Percentiles rank a stretch among this genome's conserved stretches.
phyloP scores from a whole-genome alignment of 2,113 vertebrate genomes.

The Eleginops maclovinus region DNA sequence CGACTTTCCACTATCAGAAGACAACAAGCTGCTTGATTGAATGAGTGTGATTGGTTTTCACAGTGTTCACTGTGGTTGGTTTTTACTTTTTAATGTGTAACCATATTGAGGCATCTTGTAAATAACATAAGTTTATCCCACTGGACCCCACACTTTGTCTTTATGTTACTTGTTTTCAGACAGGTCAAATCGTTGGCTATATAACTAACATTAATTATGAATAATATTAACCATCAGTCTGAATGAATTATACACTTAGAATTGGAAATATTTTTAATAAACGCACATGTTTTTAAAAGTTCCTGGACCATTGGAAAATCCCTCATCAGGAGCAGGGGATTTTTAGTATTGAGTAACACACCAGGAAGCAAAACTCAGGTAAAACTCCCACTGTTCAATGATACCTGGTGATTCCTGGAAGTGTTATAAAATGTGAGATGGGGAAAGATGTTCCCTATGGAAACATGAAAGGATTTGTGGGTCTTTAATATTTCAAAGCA shows the following conservation, averaged over 20 bases:
- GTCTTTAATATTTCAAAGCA: slow-evolving; percentile 1
- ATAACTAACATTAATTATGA: neutral
- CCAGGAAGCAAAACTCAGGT: neutral
- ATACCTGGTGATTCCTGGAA: neutral
- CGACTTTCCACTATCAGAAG: neutral
- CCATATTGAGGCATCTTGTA: neutral
- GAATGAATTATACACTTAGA: neutral
- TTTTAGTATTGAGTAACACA: neutral
- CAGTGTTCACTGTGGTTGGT: neutral
- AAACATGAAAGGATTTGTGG: neutral
- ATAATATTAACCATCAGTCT: no score
- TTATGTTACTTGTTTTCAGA: slow-evolving; percentile 10
- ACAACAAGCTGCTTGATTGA: slow-evolving; percentile 6
- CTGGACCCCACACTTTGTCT: neutral
- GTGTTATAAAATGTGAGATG: neutral
- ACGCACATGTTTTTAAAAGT: neutral
- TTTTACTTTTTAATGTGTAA: neutral
- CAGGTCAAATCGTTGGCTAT: neutral
- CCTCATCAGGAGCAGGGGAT: neutral
- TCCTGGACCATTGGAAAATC: neutral
- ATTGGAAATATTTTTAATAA: neutral
- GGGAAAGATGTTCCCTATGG: neutral
- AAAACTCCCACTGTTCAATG: neutral
- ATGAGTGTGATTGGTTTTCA: neutral
- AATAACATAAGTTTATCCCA: slow-evolving; percentile 4